These are phyloP conservation scores for Atrichornis clamosus DNA, from an alignment of 2,113 vertebrate species.

Conservation along the genomic window DNA sequence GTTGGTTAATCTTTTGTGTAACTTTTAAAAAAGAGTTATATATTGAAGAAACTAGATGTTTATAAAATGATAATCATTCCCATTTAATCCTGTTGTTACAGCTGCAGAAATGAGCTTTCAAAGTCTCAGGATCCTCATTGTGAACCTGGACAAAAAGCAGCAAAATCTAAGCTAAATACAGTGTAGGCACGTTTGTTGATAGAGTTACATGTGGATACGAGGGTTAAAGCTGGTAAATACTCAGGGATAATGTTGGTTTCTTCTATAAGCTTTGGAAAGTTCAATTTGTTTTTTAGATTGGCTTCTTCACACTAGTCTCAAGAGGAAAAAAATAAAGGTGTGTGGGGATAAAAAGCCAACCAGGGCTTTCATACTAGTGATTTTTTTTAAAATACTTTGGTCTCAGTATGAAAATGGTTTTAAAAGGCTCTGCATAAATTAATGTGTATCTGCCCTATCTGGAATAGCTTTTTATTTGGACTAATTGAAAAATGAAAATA, in stretches of 20 bases:
- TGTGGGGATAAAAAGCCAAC: not conserved
- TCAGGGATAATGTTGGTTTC: not conserved
- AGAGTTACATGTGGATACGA: not conserved
- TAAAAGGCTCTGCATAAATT: slow-evolving; percentile 21
- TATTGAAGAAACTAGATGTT: not conserved
- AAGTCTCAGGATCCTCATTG: not conserved
- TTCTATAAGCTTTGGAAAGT: not conserved
- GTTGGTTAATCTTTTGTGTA: not conserved
- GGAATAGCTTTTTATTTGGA: slow-evolving; percentile 25
- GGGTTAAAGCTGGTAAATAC: not conserved
- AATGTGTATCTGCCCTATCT: slow-evolving; percentile 7
- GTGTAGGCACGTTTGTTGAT: not conserved
- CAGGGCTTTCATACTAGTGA: not conserved
- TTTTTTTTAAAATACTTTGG: not conserved
- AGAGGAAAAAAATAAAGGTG: not conserved
- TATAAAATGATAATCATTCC: not conserved
- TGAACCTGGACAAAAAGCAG: not conserved
- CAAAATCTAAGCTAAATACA: not conserved
- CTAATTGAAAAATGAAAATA: slow-evolving; percentile 61
- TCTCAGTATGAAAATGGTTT: not conserved
- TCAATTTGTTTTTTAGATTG: not conserved
- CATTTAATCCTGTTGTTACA: not conserved
- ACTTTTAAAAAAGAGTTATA: not conserved
- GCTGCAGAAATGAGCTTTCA: not conserved
- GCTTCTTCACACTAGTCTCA: not conserved